Evolutionary conservation across 1,140 invertebrate species (phyloP), one percentile per base, ranked within the genome.

Genomic region (Cherax destructor): DNA sequence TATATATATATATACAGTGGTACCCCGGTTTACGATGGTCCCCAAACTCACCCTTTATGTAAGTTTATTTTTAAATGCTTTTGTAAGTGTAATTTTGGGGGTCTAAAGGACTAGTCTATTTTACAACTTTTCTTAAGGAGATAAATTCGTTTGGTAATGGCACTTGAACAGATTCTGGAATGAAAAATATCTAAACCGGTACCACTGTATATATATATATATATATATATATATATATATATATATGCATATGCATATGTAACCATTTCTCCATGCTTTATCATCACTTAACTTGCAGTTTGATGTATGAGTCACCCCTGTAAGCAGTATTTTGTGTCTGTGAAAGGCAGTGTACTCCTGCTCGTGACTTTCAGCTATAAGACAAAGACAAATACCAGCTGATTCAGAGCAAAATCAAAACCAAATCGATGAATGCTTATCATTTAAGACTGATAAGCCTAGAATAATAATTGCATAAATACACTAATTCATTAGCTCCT

Each of bases 1-100:
- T 74, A 85, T 74, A 85, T 74, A 85, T 74, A 85, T 49, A 85
- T 74, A 72, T 49, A 72, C n/a, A n/a, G n/a, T n/a, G n/a, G n/a
- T n/a, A n/a, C n/a, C n/a, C n/a, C n/a, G n/a, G n/a, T n/a, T n/a
- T n/a, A n/a, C n/a, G n/a, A n/a, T n/a, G n/a, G n/a, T n/a, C n/a
- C n/a, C n/a, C n/a, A n/a, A n/a, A n/a, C n/a, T n/a, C n/a, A n/a
- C n/a, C n/a, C n/a, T n/a, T n/a, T n/a, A n/a, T n/a, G n/a, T n/a
- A n/a, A n/a, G n/a, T n/a, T n/a, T n/a, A n/a, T n/a, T n/a, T n/a
- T n/a, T n/a, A n/a, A n/a, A n/a, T n/a, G n/a, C n/a, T n/a, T n/a
- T n/a, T n/a, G n/a, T n/a, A n/a, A n/a, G n/a, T n/a, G n/a, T n/a
- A n/a, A n/a, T n/a, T n/a, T n/a, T n/a, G n/a, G n/a, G n/a, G n/a